Evolutionary conservation across 2,113 vertebrate genomes (phyloP).

Genomic region (Melanocharis versteri): DNA sequence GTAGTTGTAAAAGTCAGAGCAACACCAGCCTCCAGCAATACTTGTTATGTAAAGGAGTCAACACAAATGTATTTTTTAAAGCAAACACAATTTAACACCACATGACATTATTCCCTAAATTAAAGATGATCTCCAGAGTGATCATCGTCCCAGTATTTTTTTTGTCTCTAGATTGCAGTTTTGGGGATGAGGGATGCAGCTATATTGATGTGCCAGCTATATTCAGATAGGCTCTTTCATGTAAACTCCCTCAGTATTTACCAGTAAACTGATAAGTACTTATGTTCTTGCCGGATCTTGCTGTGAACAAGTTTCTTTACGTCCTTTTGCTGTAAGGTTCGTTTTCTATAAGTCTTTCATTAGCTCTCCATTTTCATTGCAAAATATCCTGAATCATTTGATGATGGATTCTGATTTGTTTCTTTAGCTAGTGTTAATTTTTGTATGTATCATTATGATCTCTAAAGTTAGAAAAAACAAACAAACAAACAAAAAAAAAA

Average conservation of each 20-base stretch:
- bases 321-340: background rate
- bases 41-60: background rate
- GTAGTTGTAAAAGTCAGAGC: background rate
- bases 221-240: background rate
- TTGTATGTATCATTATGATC: background rate
- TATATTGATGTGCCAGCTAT: background rate
- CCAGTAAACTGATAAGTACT: background rate
- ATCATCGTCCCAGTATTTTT: background rate
- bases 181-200: background rate
- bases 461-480: background rate
- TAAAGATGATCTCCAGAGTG: background rate
- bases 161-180: background rate
- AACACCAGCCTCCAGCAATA: background rate
- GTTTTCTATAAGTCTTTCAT: background rate
- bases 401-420: background rate
- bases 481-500: rapidly evolving
- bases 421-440: background rate
- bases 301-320: background rate
- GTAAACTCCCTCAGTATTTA: background rate
- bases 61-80: background rate
- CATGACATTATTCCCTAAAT: background rate
- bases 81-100: background rate
- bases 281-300: background rate
- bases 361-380: background rate
- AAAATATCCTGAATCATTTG: background rate